Evolutionary conservation across 2,888 invertebrate species (phyloP), one percentile per base, ranked within the genome.

Genomic region (Zaprionus lineosus): DNA sequence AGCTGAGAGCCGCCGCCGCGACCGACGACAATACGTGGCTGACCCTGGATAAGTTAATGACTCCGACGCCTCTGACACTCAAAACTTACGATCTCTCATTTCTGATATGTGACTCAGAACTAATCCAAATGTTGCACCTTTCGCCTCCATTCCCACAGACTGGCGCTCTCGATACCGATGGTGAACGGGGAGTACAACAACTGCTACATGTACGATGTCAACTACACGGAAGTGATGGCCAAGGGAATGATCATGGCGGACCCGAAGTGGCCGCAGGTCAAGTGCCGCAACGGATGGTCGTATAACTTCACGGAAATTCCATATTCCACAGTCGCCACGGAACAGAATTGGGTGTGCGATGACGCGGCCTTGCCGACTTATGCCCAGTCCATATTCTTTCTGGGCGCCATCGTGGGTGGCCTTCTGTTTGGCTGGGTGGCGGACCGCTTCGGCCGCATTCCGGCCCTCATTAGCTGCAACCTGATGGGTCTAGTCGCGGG

Each of bases 301-400:
- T 97, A 95, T 87, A 94, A 97, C 87, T 92, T 92, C 61, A 94
- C 94, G 0, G 95, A 95, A 81, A 92, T 96, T 24, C 97, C 96
- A 0, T 96, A 96, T 81, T 90, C 92, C 3, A 96, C 97, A 3
- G 94, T 97, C 31, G 95, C 97, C 16, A 95, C 96, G 0, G 95
- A 97, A 92, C 90, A 95, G 87, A 93, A 94, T 86, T 97, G 97
- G 97, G 97, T 97, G 29, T 97, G 97, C 86, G 95, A 95, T 2
- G 92, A 95, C 60, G 94, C 94, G 52, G 94, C 94, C 43, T 89
- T 95, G 44, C 93, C 95, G 0, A 94, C 95, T 0, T 92, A 94
- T 5, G 94, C 96, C 0, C 96, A 96, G 84, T 94, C 96, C 2
- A 93, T 96, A 62, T 97, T 97, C 91, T 97, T 96, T 91, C 92